Evolutionary conservation across 2,797 vertebrate species (phyloP).

Genomic region (Lycodopsis pacificus): DNA sequence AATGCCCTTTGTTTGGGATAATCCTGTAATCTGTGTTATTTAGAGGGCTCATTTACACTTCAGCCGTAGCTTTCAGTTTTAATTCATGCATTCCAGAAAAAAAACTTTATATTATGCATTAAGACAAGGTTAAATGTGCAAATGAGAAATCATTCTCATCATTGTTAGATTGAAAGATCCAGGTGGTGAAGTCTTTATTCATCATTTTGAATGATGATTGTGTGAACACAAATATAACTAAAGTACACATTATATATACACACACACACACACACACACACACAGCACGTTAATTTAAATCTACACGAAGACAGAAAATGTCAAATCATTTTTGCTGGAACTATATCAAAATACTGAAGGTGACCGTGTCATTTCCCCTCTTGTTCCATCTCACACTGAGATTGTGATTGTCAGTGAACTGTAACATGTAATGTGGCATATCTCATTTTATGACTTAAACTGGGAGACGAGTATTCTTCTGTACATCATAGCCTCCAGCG

Average conservation of each 20-base stretch:
- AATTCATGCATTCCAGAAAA: slow-evolving; percentile 64
- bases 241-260: neutral
- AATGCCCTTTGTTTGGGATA: slow-evolving; percentile 88
- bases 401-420: slow-evolving; percentile 19
- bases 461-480: slow-evolving; percentile 21
- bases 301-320: neutral
- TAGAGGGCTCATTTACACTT: slow-evolving; percentile 85
- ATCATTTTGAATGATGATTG: neutral
- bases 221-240: neutral
- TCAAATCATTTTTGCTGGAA: neutral
- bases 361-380: neutral
- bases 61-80: slow-evolving; percentile 67
- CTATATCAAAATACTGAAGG: neutral
- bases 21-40: slow-evolving; percentile 87
- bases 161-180: neutral
- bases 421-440: slow-evolving; percentile 33
- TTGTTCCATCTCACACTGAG: slow-evolving; percentile 14
- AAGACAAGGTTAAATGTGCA: slow-evolving; percentile 39
- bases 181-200: neutral
- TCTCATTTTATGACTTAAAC: slow-evolving; percentile 27
- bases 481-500: slow-evolving; percentile 55
- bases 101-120: slow-evolving; percentile 34
- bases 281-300: slow-evolving; percentile 13
- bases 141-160: slow-evolving; percentile 7
- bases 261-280: neutral